phyloP scores from a whole-genome alignment of 2,888 invertebrate genomes.

The Octodonta nipae region DNA sequence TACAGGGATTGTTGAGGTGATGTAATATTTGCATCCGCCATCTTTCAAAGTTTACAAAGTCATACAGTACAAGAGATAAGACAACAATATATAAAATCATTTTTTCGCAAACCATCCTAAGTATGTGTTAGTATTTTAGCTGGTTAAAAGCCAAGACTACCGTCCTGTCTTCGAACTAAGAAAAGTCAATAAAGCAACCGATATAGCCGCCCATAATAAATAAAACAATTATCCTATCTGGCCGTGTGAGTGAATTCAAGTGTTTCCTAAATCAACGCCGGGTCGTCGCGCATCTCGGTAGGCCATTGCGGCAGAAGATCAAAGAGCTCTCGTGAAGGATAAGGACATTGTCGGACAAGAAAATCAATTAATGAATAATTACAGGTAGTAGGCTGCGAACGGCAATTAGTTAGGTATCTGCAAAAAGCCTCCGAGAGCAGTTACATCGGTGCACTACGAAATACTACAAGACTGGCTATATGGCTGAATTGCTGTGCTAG shows the following conservation, averaged over 20 bases:
- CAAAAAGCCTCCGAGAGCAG: neutral
- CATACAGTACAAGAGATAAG: too few species aligned
- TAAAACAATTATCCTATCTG: slow-evolving; percentile 18
- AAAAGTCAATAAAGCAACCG: slow-evolving; percentile 8
- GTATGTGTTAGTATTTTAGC: too few species aligned
- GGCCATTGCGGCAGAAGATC: slow-evolving; percentile 12
- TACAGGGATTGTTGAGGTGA: too few species aligned
- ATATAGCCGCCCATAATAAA: slow-evolving; percentile 14
- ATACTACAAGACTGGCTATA: too few species aligned
- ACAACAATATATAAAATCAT: too few species aligned
- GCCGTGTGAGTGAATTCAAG: slow-evolving; percentile 15
- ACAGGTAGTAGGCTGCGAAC: slow-evolving; percentile 18
- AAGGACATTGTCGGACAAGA: slow-evolving; percentile 31
- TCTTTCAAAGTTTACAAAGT: too few species aligned
- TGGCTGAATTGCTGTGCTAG: too few species aligned
- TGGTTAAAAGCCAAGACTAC: too few species aligned
- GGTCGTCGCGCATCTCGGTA: slow-evolving; percentile 2
- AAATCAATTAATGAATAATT: slow-evolving; percentile 33
- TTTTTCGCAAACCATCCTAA: too few species aligned
- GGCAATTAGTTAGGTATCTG: slow-evolving; percentile 25
- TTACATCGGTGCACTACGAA: neutral
- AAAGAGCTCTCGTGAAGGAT: slow-evolving; percentile 25
- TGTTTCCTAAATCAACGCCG: slow-evolving; percentile 23
- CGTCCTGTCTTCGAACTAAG: too few species aligned
- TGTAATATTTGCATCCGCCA: too few species aligned